A percentile compares a stretch with the other conserved stretches of the same genome.
Conservation (phyloP, 2,888 invertebrate genomes). For the Dendrolimus houi region DNA sequence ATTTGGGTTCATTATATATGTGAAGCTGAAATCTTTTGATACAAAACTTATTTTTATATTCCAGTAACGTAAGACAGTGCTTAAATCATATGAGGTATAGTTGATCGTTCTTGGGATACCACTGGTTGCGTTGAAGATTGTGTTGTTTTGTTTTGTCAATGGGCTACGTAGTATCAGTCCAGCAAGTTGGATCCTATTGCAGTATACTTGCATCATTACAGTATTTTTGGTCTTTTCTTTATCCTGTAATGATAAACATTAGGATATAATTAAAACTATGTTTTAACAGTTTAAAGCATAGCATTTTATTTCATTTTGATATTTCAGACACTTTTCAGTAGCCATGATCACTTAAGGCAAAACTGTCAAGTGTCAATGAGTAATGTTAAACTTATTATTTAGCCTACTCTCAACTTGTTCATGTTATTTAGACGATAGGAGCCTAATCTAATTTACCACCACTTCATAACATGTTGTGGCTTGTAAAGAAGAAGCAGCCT, state of each 20-base stretch:
- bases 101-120: constrained; percentile 19
- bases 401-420: no score
- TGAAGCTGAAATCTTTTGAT: constrained; percentile 15
- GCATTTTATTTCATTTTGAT: no score
- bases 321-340: no score
- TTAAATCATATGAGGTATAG: constrained; percentile 11
- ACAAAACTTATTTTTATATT: constrained; percentile 21
- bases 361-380: no score
- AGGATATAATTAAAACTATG: no score
- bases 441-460: no score
- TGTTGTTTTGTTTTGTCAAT: constrained; percentile 17
- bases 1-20: constrained; percentile 20
- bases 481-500: no score
- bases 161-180: constrained; percentile 20
- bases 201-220: constrained; percentile 27
- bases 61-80: constrained; percentile 35
- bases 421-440: no score
- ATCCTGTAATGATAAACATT: not conserved
- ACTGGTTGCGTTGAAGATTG: constrained; percentile 34
- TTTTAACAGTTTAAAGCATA: no score
- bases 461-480: no score
- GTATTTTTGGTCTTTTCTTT: constrained; percentile 9
- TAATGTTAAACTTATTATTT: no score
- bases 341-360: no score
- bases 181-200: constrained; percentile 25